Evolutionary conservation across 2,113 vertebrate species (phyloP).

Genomic region (Chlamydotis undulata): DNA sequence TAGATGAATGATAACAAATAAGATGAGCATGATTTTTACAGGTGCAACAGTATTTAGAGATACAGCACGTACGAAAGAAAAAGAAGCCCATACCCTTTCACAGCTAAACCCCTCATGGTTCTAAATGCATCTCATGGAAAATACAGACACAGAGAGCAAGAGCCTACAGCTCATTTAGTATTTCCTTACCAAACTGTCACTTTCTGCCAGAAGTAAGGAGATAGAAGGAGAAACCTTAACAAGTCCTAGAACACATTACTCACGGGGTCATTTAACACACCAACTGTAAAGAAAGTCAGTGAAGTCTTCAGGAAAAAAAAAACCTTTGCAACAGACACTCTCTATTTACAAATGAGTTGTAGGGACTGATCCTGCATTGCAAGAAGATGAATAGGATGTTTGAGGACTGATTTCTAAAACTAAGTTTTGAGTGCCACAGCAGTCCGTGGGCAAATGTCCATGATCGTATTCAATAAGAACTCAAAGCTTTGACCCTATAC

Average conservation of each 20-base stretch:
- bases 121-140: background rate
- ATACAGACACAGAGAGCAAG: background rate
- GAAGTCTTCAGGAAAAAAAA: background rate
- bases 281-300: background rate
- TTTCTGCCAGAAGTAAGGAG: background rate
- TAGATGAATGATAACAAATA: background rate
- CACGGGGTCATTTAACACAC: background rate
- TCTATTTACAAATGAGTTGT: background rate
- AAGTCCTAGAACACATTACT: background rate
- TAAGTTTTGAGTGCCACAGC: background rate
- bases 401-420: background rate
- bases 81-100: background rate
- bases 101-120: background rate
- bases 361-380: background rate
- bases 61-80: background rate
- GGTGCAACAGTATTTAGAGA: background rate
- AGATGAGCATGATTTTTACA: background rate
- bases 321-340: background rate
- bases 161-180: background rate
- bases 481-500: background rate
- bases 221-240: background rate
- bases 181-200: background rate
- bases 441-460: background rate
- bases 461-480: background rate
- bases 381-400: background rate